Conservation (phyloP, 2,113 vertebrate species). For the Empidonax alnorum region DNA sequence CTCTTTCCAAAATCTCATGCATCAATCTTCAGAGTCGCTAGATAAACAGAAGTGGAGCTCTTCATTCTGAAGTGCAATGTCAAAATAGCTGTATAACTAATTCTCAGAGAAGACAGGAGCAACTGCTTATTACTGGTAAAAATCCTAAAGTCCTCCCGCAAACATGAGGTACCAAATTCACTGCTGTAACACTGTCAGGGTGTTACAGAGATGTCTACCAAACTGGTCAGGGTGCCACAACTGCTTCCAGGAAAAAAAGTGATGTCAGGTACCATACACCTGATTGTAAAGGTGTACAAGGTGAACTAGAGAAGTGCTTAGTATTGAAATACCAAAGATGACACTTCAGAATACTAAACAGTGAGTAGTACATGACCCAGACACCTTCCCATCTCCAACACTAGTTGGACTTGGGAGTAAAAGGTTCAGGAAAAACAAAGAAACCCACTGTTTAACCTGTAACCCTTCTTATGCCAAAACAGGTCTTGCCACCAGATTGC, state of each 20-base stretch:
- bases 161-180: slow-evolving; percentile 37
- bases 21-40: not conserved
- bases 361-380: not conserved
- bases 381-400: not conserved
- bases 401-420: not conserved
- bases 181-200: not conserved
- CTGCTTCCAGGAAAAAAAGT: not conserved
- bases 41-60: not conserved
- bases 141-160: not conserved
- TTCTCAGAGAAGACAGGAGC: not conserved
- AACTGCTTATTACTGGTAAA: not conserved
- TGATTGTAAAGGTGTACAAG: not conserved
- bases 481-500: not conserved
- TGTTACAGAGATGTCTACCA: not conserved
- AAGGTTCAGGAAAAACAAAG: slow-evolving; percentile 41
- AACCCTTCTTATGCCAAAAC: not conserved
- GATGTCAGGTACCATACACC: not conserved
- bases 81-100: not conserved
- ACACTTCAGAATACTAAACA: not conserved
- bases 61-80: not conserved
- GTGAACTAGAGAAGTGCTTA: slow-evolving; percentile 12
- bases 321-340: not conserved
- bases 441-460: not conserved
- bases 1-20: not conserved
- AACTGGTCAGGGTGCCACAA: not conserved